Percentiles rank a stretch among this genome's conserved stretches.
Conservation (phyloP, 2,797 vertebrate species). For the Falco berigora region DNA sequence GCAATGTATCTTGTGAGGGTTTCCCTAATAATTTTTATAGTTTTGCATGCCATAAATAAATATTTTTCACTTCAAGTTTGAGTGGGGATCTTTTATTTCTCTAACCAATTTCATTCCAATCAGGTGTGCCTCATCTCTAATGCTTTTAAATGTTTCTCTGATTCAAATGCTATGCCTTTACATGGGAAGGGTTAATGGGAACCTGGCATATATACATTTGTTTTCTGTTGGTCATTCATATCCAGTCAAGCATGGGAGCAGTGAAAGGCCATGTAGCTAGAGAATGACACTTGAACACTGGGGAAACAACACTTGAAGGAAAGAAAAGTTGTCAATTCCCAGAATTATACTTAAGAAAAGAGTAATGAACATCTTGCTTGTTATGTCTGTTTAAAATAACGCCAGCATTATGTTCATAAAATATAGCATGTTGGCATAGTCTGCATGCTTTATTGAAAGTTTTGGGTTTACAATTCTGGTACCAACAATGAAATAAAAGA, state of each 20-base stretch:
- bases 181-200: background rate
- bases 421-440: background rate
- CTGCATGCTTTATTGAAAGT: background rate
- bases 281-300: background rate
- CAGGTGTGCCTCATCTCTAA: slow-evolving; percentile 47
- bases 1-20: slow-evolving; percentile 56
- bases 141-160: background rate
- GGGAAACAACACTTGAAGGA: background rate
- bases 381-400: background rate
- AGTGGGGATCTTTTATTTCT: slow-evolving; percentile 59
- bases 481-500: background rate
- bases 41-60: slow-evolving; percentile 66
- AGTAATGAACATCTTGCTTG: background rate
- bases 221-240: slow-evolving; percentile 5
- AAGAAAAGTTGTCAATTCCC: background rate
- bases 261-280: background rate
- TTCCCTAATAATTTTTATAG: slow-evolving; percentile 51
- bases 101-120: slow-evolving; percentile 53
- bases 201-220: background rate
- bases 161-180: background rate
- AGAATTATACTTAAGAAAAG: background rate
- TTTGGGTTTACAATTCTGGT: background rate
- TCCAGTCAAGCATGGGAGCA: background rate
- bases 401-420: background rate
- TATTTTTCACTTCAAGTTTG: slow-evolving; percentile 62